Evolutionary conservation across 2,888 invertebrate genomes (phyloP).

Genomic region (Tethea ocularis): DNA sequence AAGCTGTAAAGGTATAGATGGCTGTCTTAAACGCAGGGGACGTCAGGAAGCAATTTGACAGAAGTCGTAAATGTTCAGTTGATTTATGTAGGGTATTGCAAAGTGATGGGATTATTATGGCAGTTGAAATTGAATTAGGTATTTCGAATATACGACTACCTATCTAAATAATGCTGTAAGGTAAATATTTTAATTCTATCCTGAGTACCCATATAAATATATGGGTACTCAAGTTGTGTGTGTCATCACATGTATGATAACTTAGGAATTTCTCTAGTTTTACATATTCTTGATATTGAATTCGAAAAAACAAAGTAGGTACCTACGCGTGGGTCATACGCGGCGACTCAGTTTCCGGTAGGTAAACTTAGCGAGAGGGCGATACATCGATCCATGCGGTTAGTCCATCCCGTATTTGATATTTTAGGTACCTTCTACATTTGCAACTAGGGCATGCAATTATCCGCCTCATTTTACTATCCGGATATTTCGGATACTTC

Average conservation of each 20-base stretch:
- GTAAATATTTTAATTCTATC: no score
- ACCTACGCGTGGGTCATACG: no score
- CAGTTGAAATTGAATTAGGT: background rate
- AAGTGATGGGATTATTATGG: background rate
- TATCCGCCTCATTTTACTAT: no score
- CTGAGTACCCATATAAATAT: no score
- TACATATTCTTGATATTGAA: background rate
- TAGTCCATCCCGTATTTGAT: slow-evolving; percentile 11
- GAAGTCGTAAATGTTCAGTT: background rate
- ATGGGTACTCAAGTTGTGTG: no score
- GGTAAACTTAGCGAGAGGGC: slow-evolving; percentile 50
- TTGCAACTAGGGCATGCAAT: no score
- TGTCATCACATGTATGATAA: background rate
- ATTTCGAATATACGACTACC: background rate
- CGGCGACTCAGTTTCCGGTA: slow-evolving; percentile 58
- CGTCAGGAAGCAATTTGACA: slow-evolving; percentile 44
- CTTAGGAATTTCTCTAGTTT: background rate
- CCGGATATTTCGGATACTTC: no score
- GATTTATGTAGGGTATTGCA: background rate
- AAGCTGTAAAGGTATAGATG: slow-evolving; percentile 18
- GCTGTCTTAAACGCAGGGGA: slow-evolving; percentile 30
- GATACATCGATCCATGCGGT: slow-evolving; percentile 45
- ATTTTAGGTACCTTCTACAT: background rate
- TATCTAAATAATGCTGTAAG: no score
- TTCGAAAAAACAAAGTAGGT: slow-evolving; percentile 16